A percentile compares a stretch with the other conserved stretches of the same genome.
phyloP scores from a whole-genome alignment of 1,140 invertebrate species.

The Caenorhabditis tropicalis region DNA sequence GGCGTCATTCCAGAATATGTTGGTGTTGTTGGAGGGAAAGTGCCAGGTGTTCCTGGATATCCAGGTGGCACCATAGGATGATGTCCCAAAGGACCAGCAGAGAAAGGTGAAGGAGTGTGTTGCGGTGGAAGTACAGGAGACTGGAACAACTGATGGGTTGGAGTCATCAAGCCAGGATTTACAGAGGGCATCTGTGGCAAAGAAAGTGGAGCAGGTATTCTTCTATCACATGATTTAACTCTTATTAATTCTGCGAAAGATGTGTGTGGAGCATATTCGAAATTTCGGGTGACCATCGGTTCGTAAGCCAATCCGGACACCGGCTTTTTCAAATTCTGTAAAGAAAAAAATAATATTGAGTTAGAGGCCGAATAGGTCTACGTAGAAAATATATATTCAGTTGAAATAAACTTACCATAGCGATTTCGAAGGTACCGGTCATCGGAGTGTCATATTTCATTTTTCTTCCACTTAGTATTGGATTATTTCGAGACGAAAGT shows the following conservation, averaged over 20 bases:
- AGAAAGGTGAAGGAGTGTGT: background rate
- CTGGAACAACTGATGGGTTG: background rate
- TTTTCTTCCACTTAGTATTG: background rate
- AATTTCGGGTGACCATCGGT: background rate
- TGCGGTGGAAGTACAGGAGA: background rate
- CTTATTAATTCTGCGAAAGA: background rate
- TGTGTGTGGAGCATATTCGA: background rate
- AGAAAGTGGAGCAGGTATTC: background rate
- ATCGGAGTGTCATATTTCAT: background rate
- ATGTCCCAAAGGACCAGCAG: background rate
- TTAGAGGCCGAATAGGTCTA: too few species aligned
- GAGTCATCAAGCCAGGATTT: background rate
- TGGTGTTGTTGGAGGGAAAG: slow-evolving; percentile 14
- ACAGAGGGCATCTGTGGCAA: background rate
- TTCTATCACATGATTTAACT: background rate
- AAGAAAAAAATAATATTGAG: too few species aligned
- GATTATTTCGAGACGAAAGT: background rate
- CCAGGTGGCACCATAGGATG: background rate
- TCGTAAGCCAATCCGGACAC: background rate
- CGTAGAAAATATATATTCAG: background rate
- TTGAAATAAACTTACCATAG: background rate
- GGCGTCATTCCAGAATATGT: slow-evolving; percentile 22
- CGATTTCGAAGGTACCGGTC: background rate
- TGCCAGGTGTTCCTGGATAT: background rate
- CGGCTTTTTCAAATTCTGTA: background rate